A percentile compares a stretch with the other conserved stretches of the same genome.
These are phyloP conservation scores for Thyatira batis DNA, from an alignment of 2,888 invertebrate genomes.

Conservation along the genomic window DNA sequence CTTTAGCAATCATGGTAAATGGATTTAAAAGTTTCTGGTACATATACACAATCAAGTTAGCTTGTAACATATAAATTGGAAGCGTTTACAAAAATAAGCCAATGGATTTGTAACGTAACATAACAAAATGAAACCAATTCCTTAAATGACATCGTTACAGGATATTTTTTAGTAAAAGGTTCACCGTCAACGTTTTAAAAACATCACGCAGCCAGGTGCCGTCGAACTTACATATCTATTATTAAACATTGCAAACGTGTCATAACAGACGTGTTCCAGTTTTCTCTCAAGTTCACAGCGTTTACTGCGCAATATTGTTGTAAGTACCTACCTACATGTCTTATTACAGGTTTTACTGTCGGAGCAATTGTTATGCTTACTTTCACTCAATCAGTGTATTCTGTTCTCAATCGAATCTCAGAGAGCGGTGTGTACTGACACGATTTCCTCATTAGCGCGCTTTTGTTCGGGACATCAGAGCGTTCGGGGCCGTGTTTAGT, in stretches of 20 bases:
- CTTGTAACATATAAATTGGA: slow-evolving; percentile 1
- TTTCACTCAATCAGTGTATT: slow-evolving; percentile 68
- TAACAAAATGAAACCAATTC: not conserved
- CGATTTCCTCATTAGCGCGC: slow-evolving; percentile 75
- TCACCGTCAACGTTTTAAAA: slow-evolving; percentile 1
- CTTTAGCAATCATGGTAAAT: too few species aligned
- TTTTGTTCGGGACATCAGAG: slow-evolving; percentile 61
- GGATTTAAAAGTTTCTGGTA: too few species aligned
- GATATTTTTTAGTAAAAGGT: slow-evolving; percentile 3
- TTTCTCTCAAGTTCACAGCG: slow-evolving; percentile 44
- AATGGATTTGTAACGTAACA: not conserved
- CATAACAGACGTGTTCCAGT: slow-evolving; percentile 22
- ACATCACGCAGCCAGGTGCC: slow-evolving; percentile 5
- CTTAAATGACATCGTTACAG: slow-evolving; percentile 5
- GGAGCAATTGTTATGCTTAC: slow-evolving; percentile 47
- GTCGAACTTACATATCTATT: slow-evolving; percentile 28
- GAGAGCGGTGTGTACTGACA: slow-evolving; percentile 47
- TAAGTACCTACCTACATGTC: too few species aligned
- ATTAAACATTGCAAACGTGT: slow-evolving; percentile 22
- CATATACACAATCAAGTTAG: too few species aligned
- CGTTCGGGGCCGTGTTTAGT: slow-evolving; percentile 34
- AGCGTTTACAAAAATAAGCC: not conserved
- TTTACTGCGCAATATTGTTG: slow-evolving; percentile 29
- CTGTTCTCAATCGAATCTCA: slow-evolving; percentile 46
- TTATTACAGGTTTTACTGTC: slow-evolving; percentile 29